Evolutionary conservation across 2,797 vertebrate genomes (phyloP), one percentile per base, ranked within the genome.

Genomic region (Rhinoraja longicauda): DNA sequence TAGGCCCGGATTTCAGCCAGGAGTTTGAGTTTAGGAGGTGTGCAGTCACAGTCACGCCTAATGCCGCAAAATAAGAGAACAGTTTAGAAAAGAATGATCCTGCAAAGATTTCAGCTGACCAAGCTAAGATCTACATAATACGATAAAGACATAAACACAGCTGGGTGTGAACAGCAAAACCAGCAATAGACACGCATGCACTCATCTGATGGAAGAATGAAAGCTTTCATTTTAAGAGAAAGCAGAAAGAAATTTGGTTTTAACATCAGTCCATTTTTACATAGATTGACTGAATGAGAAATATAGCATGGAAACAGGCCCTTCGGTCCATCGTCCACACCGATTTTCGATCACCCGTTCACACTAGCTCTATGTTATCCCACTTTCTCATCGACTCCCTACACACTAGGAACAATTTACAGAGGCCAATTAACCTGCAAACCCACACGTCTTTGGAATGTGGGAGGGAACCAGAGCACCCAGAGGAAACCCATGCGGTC

Each of bases 1-100:
- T 96, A 94, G 0, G 97, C 97, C 6, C 96, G 95, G 93, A 99
- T 98, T 96, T 99, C 97, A 0, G 97, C 96, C 95, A 99, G 95
- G 93, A 99, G 95, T 93, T 95, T 95, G 84, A 99, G 96, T 96
- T 98, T 99, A 92, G 97, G 95, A 0, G 99, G 98, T 57, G 97
- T 97, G 78, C 96, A 98, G 95, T 99, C 98, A 90, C 97, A 99
- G 93, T 99, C 99, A 86, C 98, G 97, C 96, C 99, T 99, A 93
- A 75, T 75, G 77, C 94, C 94, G 62, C 15, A 94, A 57, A 88
- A 90, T 12, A 90, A 93, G 29, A 78, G n/a, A 67, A 92, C n/a
- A 36, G 32, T 10, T 67, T 88, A 62, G 17, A n/a, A 88, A 88
- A 32, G 24, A 64, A 88, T n/a, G 62, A 59, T 88, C 21, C 57